These are phyloP conservation scores for Drosophila sp. DNA, from an alignment of 1,140 invertebrate species.

Conservation along the genomic window DNA sequence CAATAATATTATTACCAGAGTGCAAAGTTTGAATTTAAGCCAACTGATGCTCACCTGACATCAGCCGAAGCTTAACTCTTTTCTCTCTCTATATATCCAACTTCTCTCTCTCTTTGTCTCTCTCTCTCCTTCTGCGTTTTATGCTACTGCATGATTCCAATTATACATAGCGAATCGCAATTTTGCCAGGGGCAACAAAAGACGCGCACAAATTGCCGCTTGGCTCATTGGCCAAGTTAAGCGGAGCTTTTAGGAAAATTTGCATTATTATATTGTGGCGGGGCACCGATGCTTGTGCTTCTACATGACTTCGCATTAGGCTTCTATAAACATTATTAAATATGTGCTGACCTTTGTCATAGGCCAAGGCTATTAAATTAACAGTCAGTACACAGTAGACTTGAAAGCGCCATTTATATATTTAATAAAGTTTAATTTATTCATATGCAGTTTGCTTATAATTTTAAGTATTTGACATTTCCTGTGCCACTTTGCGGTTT, in stretches of 20 bases:
- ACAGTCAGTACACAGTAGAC: not conserved
- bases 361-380: slow-evolving; percentile 21
- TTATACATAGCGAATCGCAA: slow-evolving; percentile 42
- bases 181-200: slow-evolving; percentile 31
- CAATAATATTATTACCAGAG: slow-evolving; percentile 77
- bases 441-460: not conserved
- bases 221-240: slow-evolving; percentile 54
- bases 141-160: slow-evolving; percentile 44
- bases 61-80: not conserved
- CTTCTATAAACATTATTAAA: slow-evolving; percentile 15
- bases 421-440: not conserved
- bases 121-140: not conserved
- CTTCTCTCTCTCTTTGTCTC: not conserved
- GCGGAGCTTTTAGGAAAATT: slow-evolving; percentile 48
- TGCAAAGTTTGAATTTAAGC: slow-evolving; percentile 66
- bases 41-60: slow-evolving; percentile 9
- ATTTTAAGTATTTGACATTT: slow-evolving; percentile 24
- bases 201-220: slow-evolving; percentile 28
- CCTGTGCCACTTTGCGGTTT: slow-evolving; percentile 38
- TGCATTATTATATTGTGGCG: slow-evolving; percentile 53
- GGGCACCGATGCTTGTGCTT: not conserved
- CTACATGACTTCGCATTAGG: not conserved
- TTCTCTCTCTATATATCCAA: not conserved
- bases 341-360: slow-evolving; percentile 6
- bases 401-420: slow-evolving; percentile 31